Conservation (phyloP, 1,140 invertebrate species). For the Achatina immaculata region DNA sequence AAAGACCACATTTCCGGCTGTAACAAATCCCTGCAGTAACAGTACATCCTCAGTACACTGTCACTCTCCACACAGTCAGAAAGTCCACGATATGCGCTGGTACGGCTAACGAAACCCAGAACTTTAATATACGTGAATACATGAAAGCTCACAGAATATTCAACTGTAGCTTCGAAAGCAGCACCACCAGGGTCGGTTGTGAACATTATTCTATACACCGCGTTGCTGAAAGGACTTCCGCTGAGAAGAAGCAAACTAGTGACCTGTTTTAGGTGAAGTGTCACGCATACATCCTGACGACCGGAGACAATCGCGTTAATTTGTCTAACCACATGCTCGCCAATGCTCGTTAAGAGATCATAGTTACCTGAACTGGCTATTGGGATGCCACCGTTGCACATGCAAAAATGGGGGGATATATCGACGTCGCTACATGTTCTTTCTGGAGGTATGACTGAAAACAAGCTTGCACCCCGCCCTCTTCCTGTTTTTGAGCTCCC, state of each 20-base stretch:
- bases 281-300: too few species aligned
- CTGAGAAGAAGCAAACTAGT: background rate
- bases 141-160: background rate
- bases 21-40: conserved; percentile 10
- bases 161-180: conserved; percentile 1
- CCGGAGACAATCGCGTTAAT: too few species aligned
- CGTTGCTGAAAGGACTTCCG: background rate
- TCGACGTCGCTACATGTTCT: background rate
- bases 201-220: conserved; percentile 3
- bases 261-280: background rate
- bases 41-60: background rate
- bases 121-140: background rate
- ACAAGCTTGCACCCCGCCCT: background rate
- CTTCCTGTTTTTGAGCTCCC: background rate
- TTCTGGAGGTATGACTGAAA: background rate
- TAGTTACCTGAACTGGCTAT: background rate
- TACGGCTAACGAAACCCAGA: background rate
- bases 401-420: background rate
- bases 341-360: too few species aligned
- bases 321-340: too few species aligned
- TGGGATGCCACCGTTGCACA: conserved; percentile 5
- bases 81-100: background rate
- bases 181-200: background rate
- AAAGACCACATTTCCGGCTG: too few species aligned
- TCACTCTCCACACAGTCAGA: conserved; percentile 14